Evolutionary conservation across 53 echinoderm and acorn worm genomes (phyloP).

Genomic region (Zoroaster sp.): DNA sequence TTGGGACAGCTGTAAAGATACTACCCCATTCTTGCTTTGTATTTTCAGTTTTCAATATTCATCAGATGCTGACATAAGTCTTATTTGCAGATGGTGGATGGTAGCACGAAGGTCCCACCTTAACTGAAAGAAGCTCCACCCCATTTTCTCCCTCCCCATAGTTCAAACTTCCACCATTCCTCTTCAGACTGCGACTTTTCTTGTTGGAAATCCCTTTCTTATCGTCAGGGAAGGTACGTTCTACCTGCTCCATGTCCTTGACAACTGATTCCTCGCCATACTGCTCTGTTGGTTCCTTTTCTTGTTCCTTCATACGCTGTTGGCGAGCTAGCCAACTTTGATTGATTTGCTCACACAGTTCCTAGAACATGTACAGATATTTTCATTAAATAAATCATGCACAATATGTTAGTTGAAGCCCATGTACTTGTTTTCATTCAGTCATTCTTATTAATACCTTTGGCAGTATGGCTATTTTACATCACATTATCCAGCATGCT

Average conservation of each 20-base stretch:
- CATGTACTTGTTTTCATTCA: too few relatives aligned
- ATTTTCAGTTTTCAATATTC: too few relatives aligned
- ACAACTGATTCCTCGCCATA: constrained; percentile 6
- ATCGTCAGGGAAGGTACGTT: constrained; percentile 18
- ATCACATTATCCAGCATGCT: too few relatives aligned
- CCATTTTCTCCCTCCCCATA: constrained; percentile 56
- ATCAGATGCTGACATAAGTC: too few relatives aligned
- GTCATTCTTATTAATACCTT: too few relatives aligned
- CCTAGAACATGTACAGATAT: constrained; percentile 37
- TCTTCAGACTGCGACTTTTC: constrained; percentile 56
- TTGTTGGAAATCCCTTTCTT: constrained; percentile 35
- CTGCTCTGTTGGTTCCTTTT: constrained; percentile 49
- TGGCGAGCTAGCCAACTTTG: constrained; percentile 77
- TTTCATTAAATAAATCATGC: too few relatives aligned
- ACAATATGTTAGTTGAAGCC: too few relatives aligned
- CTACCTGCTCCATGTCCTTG: constrained; percentile 23
- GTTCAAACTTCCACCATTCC: constrained; percentile 47
- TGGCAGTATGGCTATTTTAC: too few relatives aligned
- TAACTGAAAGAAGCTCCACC: constrained; percentile 50
- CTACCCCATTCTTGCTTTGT: too few relatives aligned
- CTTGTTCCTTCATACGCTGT: constrained; percentile 61
- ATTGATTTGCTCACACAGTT: constrained; percentile 86
- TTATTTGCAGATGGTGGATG: neutral
- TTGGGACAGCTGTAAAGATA: too few relatives aligned
- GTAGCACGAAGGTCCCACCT: constrained; percentile 22